Evolutionary conservation across 2,797 vertebrate species (phyloP).

Genomic region (Erpetoichthys calabaricus): DNA sequence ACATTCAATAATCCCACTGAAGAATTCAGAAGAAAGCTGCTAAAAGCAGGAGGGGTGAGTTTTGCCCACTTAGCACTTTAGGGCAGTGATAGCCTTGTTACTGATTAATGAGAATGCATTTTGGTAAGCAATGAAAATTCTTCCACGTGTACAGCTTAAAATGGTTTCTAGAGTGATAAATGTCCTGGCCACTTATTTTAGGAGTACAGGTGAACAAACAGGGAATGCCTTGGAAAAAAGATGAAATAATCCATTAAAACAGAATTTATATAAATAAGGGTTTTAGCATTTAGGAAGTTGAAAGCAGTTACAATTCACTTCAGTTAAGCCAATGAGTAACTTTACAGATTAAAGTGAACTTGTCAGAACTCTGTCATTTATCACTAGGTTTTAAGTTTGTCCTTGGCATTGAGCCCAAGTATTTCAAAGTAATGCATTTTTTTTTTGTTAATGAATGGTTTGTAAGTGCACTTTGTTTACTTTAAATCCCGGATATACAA

Average conservation of each 20-base stretch:
- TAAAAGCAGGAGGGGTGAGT: slow-evolving; percentile 91
- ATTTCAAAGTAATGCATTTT: slow-evolving; percentile 23
- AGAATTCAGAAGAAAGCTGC: slow-evolving; percentile 86
- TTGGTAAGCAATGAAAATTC: slow-evolving; percentile 14
- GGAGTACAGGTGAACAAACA: slow-evolving; percentile 18
- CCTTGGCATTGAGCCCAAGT: slow-evolving; percentile 19
- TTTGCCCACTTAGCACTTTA: slow-evolving; percentile 14
- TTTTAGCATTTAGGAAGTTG: slow-evolving; percentile 13
- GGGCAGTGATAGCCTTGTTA: slow-evolving; percentile 12
- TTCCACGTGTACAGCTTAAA: slow-evolving; percentile 13
- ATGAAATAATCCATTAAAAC: slow-evolving; percentile 15
- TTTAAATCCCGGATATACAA: slow-evolving; percentile 1
- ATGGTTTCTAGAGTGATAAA: neutral
- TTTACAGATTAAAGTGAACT: slow-evolving; percentile 12
- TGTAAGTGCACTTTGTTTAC: slow-evolving; percentile 33
- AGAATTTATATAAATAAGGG: slow-evolving; percentile 8
- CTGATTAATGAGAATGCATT: slow-evolving; percentile 18
- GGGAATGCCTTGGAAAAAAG: slow-evolving; percentile 12
- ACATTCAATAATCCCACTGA: slow-evolving; percentile 98
- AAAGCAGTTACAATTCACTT: slow-evolving; percentile 19
- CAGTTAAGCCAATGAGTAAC: slow-evolving; percentile 18
- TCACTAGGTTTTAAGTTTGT: slow-evolving; percentile 10
- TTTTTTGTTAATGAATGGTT: slow-evolving; percentile 13
- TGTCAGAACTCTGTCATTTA: slow-evolving; percentile 12
- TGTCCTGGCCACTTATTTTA: neutral